Base-by-base conservation (phyloP, 2,888 invertebrate genomes). In the Volucella inflata region DNA sequence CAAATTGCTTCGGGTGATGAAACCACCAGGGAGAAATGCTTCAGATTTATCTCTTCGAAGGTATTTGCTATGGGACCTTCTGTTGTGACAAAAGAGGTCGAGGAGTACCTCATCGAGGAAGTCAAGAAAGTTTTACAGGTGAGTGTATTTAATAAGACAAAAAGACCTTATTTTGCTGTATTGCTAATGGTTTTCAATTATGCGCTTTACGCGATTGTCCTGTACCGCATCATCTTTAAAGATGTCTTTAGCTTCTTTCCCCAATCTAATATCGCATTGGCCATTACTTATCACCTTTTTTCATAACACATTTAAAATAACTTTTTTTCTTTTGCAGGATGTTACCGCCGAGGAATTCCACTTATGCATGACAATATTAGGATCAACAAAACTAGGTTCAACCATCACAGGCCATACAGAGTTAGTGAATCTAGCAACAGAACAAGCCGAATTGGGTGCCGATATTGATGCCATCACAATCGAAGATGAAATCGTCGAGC, bases 301-400 rank as follows among this genome's bases (percentile, higher is more conserved):
- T 17, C 9, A 51, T n/a, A n/a, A n/a, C n/a, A 51, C 30, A 30
- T 30, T 6, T 0, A 51, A 51, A 51, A 51, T 11, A 60, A 42
- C n/a, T 44, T 36, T 40, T 10, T 60, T 36, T 12, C n/a, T 14
- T 42, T 78, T 90, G n/a, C 90, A 97, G 95, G 97, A 97, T 93
- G 96, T 97, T 38, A 97, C 96, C 12, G 97, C 97, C 42, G 97
- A 97, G 88, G 98, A 99, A 93, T 98, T 98, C 93, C 95, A 97
- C 89, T 94, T 95, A 84, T 95, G 98, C 79, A 97, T 99, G 96
- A 95, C 95, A 59, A 94, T 98, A 88, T 93, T 99, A 88, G 95
- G 95, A 38, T 94, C 95, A 92, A 96, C 98, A 10, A 95, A 96
- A 91, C 93, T 97, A 59, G 96, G 97, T 62, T 95, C 95, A 88